Base-by-base conservation (phyloP, 2,113 vertebrate genomes). In the Oostethus manadensis region DNA sequence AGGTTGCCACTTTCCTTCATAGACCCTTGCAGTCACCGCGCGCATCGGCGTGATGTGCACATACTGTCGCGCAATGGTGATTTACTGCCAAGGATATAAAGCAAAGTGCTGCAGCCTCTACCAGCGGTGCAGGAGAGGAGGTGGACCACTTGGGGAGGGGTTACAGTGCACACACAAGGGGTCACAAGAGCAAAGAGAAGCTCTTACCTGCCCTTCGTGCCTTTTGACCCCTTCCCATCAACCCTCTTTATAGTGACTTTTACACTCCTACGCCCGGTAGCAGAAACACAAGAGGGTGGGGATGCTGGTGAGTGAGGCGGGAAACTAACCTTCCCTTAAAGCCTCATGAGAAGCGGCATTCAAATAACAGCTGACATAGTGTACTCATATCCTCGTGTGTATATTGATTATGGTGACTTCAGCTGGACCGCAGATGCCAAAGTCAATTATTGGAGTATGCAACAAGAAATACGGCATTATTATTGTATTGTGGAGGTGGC, bases 201-300 rank as follows among this genome's bases (percentile, higher is more conserved):
- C 68, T 64, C 92, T 94, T 92, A 93, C 92, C 92, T 94, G 90
- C 88, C 82, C 80, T 86, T 84, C 38, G 76, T 74, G 75, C 74
- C 72, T 82, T 87, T 90, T 60, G 91, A 90, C 84, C 91, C 90
- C 85, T 92, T 93, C 84, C 86, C 89, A 91, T 93, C 89, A 93
- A 92, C 86, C 89, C 90, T 92, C 88, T 93, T 92, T 92, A 93
- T 86, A 86, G 86, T 90, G 87, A 93, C 88, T 90, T 90, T 92
- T 90, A 93, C 88, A 89, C 88, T 93, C 89, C 92, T 93, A 86
- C 48, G 84, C 84, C 85, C 74, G 89, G 87, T 87, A 88, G 89
- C 88, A 89, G 88, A 88, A 90, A 88, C 76, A 89, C 64, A 87
- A 84, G 77, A 85, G 55, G 76, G 65, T 69, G 58, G 56, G 71